Percentiles rank a stretch among this genome's conserved stretches.
phyloP scores from a whole-genome alignment of 2,797 vertebrate genomes.

The Poecilia gillii region DNA sequence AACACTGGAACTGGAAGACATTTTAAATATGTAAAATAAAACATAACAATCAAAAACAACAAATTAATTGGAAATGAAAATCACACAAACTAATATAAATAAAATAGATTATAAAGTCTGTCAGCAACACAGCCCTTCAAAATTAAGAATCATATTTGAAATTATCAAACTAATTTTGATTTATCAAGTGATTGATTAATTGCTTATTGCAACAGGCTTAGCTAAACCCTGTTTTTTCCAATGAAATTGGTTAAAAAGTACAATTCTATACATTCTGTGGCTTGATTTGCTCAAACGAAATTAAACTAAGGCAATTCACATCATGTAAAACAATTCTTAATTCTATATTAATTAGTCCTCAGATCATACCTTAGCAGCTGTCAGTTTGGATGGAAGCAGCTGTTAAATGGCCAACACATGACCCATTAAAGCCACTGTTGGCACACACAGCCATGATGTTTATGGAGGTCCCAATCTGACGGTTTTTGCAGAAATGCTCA shows the following conservation, averaged over 20 bases:
- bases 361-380: slow-evolving; percentile 55
- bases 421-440: slow-evolving; percentile 64
- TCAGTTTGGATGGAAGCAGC: slow-evolving; percentile 53
- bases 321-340: background rate
- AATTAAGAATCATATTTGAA: too few species aligned
- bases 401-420: slow-evolving; percentile 70
- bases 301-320: background rate
- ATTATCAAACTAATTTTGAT: too few species aligned
- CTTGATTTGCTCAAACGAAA: slow-evolving; percentile 1
- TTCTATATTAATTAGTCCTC: slow-evolving; percentile 13
- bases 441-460: slow-evolving; percentile 61
- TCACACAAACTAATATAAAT: too few species aligned
- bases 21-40: too few species aligned
- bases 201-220: too few species aligned
- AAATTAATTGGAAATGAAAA: too few species aligned
- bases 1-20: too few species aligned
- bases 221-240: background rate
- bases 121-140: too few species aligned
- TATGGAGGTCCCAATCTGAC: slow-evolving; percentile 60
- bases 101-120: too few species aligned
- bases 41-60: too few species aligned
- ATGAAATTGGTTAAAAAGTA: background rate
- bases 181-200: too few species aligned
- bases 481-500: slow-evolving; percentile 50
- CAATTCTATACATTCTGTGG: background rate